Percentiles rank a stretch among this genome's conserved stretches.
These are phyloP conservation scores for Helobdella robusta DNA, from an alignment of 2,888 invertebrate genomes.

Conservation along the genomic window DNA sequence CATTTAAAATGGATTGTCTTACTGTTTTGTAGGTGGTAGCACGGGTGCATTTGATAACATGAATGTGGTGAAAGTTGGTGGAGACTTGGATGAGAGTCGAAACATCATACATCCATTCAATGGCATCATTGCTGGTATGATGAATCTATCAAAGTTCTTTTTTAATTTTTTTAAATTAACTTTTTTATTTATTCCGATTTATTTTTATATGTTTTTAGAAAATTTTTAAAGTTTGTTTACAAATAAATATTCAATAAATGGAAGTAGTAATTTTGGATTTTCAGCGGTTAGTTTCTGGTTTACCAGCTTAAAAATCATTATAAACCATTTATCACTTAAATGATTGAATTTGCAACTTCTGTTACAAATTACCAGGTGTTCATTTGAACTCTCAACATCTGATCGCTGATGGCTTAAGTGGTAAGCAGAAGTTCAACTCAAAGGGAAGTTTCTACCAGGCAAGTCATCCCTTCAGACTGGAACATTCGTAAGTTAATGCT, in stretches of 20 bases:
- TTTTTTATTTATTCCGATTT: no score
- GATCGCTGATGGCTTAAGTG: slow-evolving; percentile 33
- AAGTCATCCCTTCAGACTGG: slow-evolving; percentile 35
- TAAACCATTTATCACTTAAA: no score
- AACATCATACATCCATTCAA: slow-evolving; percentile 35
- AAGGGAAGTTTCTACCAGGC: slow-evolving; percentile 35
- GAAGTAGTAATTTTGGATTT: no score
- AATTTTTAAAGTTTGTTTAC: no score
- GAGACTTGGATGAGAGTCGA: slow-evolving; percentile 33
- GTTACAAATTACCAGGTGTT: slow-evolving; percentile 36
- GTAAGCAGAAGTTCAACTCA: slow-evolving; percentile 24
- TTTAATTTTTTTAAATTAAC: no score
- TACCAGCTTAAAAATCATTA: no score
- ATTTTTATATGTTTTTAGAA: no score
- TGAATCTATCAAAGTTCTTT: background rate
- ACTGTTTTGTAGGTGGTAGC: background rate
- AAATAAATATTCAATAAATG: no score
- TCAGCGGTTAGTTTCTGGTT: no score
- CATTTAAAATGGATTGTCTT: no score
- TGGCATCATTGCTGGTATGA: slow-evolving; percentile 46
- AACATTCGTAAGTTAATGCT: slow-evolving; percentile 17
- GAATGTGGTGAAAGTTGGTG: slow-evolving; percentile 41
- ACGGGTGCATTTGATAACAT: slow-evolving; percentile 27
- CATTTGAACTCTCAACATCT: slow-evolving; percentile 39
- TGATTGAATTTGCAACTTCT: no score